A percentile compares a stretch with the other conserved stretches of the same genome.
These are phyloP conservation scores for Meloidogyne exigua DNA, from an alignment of 1,140 invertebrate genomes.

Conservation along the genomic window DNA sequence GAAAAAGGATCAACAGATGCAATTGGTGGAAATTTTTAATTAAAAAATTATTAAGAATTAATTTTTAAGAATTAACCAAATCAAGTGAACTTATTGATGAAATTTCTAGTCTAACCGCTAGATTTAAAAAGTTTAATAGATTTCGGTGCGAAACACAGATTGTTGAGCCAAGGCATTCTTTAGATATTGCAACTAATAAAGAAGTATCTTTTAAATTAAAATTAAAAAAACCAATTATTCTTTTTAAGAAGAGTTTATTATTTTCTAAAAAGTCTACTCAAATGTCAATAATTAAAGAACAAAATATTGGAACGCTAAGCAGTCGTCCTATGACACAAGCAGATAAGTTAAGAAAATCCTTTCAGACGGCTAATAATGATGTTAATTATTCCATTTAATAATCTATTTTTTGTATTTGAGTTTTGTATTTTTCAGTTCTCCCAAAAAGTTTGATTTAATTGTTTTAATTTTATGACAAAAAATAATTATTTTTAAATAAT, in stretches of 20 bases:
- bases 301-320: not conserved
- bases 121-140: slow-evolving; percentile 21
- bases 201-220: not conserved
- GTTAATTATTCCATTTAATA: slow-evolving; percentile 25
- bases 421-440: not conserved
- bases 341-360: not conserved
- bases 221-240: not conserved
- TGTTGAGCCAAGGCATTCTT: slow-evolving; percentile 8
- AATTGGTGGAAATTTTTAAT: not conserved
- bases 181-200: not conserved
- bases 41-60: not conserved
- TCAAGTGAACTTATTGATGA: not conserved
- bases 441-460: no score
- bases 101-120: not conserved
- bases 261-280: not conserved
- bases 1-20: slow-evolving; percentile 12
- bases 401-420: not conserved
- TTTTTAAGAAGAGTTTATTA: not conserved
- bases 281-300: not conserved
- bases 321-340: slow-evolving; percentile 5
- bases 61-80: not conserved
- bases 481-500: no score
- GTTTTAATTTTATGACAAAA: no score
- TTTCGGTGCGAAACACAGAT: slow-evolving; percentile 16
- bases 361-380: slow-evolving; percentile 6